Evolutionary conservation across 2,113 vertebrate species (phyloP).

Genomic region (Chloebia gouldiae): DNA sequence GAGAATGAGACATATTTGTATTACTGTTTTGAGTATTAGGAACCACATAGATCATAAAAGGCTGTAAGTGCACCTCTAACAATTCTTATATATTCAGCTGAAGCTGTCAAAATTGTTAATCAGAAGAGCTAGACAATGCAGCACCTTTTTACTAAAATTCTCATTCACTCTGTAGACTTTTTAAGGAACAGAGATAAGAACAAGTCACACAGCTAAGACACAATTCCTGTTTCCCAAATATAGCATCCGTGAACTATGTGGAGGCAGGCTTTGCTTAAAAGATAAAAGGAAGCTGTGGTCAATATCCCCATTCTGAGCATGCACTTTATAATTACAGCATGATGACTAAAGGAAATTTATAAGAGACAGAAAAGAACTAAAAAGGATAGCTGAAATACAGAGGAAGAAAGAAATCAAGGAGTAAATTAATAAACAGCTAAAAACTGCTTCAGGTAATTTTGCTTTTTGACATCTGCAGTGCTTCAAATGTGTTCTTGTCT

Average conservation of each 20-base stretch:
- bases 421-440: neutral
- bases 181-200: neutral
- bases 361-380: neutral
- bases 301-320: neutral
- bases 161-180: neutral
- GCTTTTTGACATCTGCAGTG: neutral
- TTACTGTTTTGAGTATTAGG: neutral
- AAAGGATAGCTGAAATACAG: neutral
- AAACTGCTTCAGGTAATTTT: neutral
- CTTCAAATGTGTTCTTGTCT: neutral
- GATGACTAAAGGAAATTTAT: neutral
- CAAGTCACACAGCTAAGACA: neutral
- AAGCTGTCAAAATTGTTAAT: neutral
- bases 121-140: neutral
- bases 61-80: neutral
- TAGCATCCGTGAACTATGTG: neutral
- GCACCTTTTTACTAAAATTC: neutral
- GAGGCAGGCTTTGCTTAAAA: neutral
- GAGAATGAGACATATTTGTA: neutral
- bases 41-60: conserved; percentile 10
- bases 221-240: neutral
- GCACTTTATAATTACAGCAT: neutral
- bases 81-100: neutral
- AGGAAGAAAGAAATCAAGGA: neutral
- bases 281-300: neutral